phyloP scores from a whole-genome alignment of 2,113 vertebrate species.

The Lepus europaeus region DNA sequence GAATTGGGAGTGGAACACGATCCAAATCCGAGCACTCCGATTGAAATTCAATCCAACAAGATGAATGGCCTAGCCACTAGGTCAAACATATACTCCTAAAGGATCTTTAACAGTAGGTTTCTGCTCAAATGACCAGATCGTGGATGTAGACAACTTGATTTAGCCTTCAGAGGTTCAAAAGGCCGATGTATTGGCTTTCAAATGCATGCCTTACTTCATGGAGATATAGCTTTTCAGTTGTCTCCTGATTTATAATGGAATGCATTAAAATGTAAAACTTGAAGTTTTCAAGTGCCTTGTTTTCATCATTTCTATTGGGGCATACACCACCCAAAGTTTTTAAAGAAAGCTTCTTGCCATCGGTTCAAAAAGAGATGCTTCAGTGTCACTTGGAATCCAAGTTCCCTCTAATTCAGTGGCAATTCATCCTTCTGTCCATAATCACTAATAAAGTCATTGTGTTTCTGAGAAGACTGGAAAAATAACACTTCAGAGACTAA shows the following conservation, averaged over 20 bases:
- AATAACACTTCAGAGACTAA: conserved; percentile 55
- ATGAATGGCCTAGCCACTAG: too few species aligned
- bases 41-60: too few species aligned
- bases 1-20: too few species aligned
- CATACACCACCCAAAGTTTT: background rate
- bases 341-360: conserved; percentile 4
- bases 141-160: background rate
- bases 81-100: background rate
- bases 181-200: background rate
- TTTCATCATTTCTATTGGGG: background rate
- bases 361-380: conserved; percentile 27
- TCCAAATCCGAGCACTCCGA: too few species aligned
- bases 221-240: background rate
- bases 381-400: background rate
- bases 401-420: background rate
- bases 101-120: background rate
- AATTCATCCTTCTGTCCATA: conserved; percentile 35
- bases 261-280: background rate
- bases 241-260: background rate
- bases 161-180: conserved; percentile 1
- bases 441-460: conserved; percentile 36
- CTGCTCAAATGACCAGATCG: background rate
- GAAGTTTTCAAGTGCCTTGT: conserved; percentile 46
- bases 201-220: background rate
- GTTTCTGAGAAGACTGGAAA: conserved; percentile 29